phyloP scores from a whole-genome alignment of 2,113 vertebrate species.

The Hemichromis elongatus region DNA sequence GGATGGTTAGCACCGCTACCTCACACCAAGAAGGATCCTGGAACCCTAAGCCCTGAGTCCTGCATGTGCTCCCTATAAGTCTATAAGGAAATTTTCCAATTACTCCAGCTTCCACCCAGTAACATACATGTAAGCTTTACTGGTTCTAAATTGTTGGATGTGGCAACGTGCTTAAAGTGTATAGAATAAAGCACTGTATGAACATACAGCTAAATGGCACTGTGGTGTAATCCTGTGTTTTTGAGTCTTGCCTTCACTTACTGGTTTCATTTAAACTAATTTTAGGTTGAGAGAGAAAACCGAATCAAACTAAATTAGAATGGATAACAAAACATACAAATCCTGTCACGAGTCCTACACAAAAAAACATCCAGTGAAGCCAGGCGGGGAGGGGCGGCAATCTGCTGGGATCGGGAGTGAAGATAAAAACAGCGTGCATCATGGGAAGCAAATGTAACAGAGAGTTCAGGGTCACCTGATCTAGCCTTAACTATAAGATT shows the following conservation, averaged over 20 bases:
- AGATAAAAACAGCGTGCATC: too few relatives aligned
- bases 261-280: not conserved
- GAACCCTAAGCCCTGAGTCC: too few relatives aligned
- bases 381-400: too few relatives aligned
- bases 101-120: not conserved
- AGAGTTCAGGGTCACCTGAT: too few relatives aligned
- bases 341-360: not conserved
- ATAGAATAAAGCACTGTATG: not conserved
- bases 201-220: not conserved
- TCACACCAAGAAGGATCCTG: too few relatives aligned
- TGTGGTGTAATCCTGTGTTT: not conserved
- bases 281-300: not conserved
- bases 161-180: not conserved
- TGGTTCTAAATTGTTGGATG: not conserved
- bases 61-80: too few relatives aligned
- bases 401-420: not conserved
- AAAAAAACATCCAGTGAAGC: not conserved
- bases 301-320: not conserved
- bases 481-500: too few relatives aligned
- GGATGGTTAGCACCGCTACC: not conserved
- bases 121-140: not conserved
- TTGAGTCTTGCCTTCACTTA: not conserved
- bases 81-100: too few relatives aligned
- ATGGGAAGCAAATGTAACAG: too few relatives aligned
- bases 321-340: rapidly evolving